These are phyloP conservation scores for Gryllus bimaculatus DNA, from an alignment of 1,140 invertebrate genomes.

Conservation along the genomic window DNA sequence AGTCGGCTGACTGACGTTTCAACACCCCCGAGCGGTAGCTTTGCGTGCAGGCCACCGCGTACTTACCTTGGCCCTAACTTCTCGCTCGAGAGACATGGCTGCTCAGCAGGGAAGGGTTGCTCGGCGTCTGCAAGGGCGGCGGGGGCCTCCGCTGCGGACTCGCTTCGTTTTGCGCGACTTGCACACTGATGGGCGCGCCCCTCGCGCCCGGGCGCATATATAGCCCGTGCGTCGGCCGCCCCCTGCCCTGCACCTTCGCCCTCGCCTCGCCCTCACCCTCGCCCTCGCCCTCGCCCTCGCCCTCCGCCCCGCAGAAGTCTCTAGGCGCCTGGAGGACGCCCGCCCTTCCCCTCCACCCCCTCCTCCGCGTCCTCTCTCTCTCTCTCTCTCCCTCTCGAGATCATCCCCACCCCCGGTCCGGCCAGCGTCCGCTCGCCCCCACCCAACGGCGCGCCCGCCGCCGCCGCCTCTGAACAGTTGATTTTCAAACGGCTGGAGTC, in stretches of 20 bases:
- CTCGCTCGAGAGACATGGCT: conserved; percentile 65
- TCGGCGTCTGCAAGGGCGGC: neutral
- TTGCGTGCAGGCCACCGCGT: neutral
- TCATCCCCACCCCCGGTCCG: neutral
- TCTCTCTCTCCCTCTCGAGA: neutral
- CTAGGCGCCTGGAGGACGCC: neutral
- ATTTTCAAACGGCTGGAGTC: neutral
- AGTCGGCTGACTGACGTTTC: neutral
- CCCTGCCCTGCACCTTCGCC: neutral
- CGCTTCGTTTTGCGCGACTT: neutral
- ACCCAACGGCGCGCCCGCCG: neutral
- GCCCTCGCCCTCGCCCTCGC: neutral
- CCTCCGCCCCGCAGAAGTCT: neutral
- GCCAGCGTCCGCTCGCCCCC: too few relatives aligned
- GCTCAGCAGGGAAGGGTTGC: neutral
- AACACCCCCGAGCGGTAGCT: neutral
- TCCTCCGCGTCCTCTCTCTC: neutral
- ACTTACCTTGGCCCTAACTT: conserved; percentile 67
- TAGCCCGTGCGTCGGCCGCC: neutral
- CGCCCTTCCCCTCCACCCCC: neutral
- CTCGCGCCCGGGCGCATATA: neutral
- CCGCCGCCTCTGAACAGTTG: neutral
- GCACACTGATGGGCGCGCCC: neutral
- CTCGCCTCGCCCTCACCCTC: neutral
- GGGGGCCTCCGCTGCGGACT: neutral